Evolutionary conservation across 2,888 invertebrate species (phyloP), one percentile per base, ranked within the genome.

Genomic region (Oasisia sp.): DNA sequence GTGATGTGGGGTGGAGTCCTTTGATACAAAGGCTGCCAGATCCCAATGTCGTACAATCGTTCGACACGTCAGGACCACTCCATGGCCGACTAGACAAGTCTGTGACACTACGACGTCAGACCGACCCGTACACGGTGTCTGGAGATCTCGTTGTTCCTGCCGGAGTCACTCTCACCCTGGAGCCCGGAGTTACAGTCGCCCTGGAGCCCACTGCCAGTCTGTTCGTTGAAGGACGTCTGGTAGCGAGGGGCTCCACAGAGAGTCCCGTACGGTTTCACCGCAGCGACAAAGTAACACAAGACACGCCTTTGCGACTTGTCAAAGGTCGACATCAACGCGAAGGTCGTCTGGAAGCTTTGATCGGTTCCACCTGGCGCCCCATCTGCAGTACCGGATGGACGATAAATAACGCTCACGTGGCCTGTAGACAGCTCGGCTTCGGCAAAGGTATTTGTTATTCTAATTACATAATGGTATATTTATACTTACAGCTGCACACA

Each of bases 141-240:
- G 92, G 90, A 44, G 92, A 92, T 74, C 90, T 92, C 32, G 58
- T 90, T 38, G 91, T 92, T 32, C 92, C 92, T 11, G 58, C 38
- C 27, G 92, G 92, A 14, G 38, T 89, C 32, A 92, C 91, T 44
- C 32, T 92, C 58, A 90, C 74, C 32, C 32, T 92, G 74, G 92
- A 92, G 45, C 90, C 50, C 32, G 92, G 92, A 12, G 92, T 92
- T 8, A 89, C 89, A 14, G 38, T 92, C 19, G 74, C 74, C 19
- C 19, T 74, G 74, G 38, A 74, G 19, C 74, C 27, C 74, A 74
- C 74, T 74, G 74, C 74, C 74, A 74, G 74, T 74, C 5, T 74
- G 27, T 74, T 74, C 74, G 19, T 74, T 27, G 74, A 74, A 74
- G 74, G 74, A 1, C 19, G 74, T 27, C 74, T 74, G 74, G 7